These are phyloP conservation scores for Clanis bilineata DNA, from an alignment of 2,888 invertebrate genomes.

Conservation along the genomic window DNA sequence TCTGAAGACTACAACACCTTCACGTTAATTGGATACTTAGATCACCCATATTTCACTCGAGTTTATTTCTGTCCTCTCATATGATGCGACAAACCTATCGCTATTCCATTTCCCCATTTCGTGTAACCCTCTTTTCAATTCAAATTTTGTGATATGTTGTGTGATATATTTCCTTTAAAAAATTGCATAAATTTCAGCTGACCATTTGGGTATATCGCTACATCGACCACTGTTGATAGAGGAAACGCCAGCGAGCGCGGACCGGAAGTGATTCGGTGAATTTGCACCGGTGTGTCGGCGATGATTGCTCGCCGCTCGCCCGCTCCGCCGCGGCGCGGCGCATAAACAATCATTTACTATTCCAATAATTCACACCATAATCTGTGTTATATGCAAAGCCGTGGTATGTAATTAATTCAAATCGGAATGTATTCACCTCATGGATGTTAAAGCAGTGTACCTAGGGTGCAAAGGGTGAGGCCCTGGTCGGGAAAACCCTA, in stretches of 20 bases:
- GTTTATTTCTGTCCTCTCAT: too few relatives aligned
- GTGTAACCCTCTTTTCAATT: too few relatives aligned
- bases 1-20: too few relatives aligned
- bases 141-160: too few relatives aligned
- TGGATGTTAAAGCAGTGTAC: too few relatives aligned
- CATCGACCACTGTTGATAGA: conserved; percentile 7
- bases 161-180: not conserved
- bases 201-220: not conserved
- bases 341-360: conserved; percentile 37
- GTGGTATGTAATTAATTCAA: not conserved
- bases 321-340: too few relatives aligned
- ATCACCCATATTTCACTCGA: too few relatives aligned
- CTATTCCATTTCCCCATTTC: too few relatives aligned
- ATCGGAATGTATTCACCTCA: not conserved
- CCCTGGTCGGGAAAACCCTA: too few relatives aligned
- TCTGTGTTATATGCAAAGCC: conserved; percentile 16
- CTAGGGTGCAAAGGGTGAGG: too few relatives aligned
- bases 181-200: not conserved
- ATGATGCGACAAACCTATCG: too few relatives aligned
- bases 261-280: conserved; percentile 40
- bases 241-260: conserved; percentile 15
- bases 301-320: conserved; percentile 20
- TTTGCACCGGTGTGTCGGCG: conserved; percentile 33
- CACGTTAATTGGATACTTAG: too few relatives aligned
- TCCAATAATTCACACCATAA: conserved; percentile 31